Evolutionary conservation across 2,113 vertebrate genomes (phyloP).

Genomic region (Microtus montanus): DNA sequence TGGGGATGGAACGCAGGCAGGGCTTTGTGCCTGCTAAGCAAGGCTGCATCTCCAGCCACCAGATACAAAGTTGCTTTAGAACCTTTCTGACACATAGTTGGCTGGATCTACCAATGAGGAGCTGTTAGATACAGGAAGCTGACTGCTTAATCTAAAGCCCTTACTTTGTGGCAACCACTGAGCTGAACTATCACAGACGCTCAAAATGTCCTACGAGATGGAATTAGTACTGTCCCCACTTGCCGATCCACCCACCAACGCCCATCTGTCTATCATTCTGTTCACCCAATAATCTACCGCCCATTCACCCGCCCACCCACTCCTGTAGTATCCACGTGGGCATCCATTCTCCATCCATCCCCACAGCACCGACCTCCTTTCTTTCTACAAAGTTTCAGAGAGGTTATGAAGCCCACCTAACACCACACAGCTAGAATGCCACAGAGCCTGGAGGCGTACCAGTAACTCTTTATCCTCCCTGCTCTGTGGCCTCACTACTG

Average conservation of each 20-base stretch:
- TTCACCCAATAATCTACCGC: neutral
- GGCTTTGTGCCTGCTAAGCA: neutral
- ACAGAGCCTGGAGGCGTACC: neutral
- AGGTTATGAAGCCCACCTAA: neutral
- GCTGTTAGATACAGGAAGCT: neutral
- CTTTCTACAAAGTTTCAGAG: slow-evolving; percentile 30
- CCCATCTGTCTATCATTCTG: neutral
- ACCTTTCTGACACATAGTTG: neutral
- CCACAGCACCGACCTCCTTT: neutral
- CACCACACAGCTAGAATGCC: neutral
- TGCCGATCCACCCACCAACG: neutral
- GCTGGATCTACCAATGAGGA: neutral
- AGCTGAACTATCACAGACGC: neutral
- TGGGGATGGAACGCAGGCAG: neutral
- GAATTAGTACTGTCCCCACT: neutral
- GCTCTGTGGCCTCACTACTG: neutral
- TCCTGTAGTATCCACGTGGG: neutral
- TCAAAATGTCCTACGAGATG: neutral
- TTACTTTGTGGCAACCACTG: neutral
- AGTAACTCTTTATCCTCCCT: neutral
- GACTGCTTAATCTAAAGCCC: neutral
- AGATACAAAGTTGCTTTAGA: neutral
- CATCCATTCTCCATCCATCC: neutral
- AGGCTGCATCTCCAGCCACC: neutral
- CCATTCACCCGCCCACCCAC: neutral